A percentile compares a stretch with the other conserved stretches of the same genome.
Evolutionary conservation across 1,140 invertebrate species (phyloP).

Genomic region (Eumeta japonica): DNA sequence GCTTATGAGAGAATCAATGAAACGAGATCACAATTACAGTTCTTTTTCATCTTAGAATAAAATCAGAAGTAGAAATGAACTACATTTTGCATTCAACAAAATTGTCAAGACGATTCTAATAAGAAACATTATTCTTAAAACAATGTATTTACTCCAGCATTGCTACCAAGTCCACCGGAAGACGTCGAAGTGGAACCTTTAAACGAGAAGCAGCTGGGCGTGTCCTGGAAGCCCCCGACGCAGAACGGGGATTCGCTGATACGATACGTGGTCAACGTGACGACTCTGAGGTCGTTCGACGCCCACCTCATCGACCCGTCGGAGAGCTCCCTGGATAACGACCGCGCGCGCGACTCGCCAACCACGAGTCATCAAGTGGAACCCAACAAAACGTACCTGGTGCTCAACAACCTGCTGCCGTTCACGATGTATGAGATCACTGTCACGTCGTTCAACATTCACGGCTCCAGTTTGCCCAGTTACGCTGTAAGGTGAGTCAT

Average conservation of each 20-base stretch:
- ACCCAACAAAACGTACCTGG: constrained; percentile 58
- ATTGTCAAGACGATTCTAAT: too few species aligned
- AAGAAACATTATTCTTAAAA: too few species aligned
- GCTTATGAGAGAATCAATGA: too few species aligned
- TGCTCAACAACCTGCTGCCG: constrained; percentile 63
- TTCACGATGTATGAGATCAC: constrained; percentile 82
- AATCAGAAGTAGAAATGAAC: too few species aligned
- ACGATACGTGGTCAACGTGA: constrained; percentile 71
- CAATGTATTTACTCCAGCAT: constrained; percentile 54
- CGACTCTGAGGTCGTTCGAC: constrained; percentile 67
- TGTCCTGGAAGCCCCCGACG: constrained; percentile 67
- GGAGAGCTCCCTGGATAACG: constrained; percentile 38
- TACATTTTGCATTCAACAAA: too few species aligned
- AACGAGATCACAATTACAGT: too few species aligned
- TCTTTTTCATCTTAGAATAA: too few species aligned
- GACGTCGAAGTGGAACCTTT: constrained; percentile 69
- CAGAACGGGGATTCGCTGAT: constrained; percentile 65
- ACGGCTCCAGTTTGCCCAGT: constrained; percentile 73
- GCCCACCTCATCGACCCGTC: constrained; percentile 51
- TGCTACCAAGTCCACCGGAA: constrained; percentile 71
- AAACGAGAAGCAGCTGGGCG: constrained; percentile 66
- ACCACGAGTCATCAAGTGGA: constrained; percentile 51
- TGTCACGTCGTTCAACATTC: constrained; percentile 69
- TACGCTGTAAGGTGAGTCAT: constrained; percentile 58
- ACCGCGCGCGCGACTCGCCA: constrained; percentile 20